phyloP scores from a whole-genome alignment of 2,888 invertebrate species.

The Gasteruption jaculator region DNA sequence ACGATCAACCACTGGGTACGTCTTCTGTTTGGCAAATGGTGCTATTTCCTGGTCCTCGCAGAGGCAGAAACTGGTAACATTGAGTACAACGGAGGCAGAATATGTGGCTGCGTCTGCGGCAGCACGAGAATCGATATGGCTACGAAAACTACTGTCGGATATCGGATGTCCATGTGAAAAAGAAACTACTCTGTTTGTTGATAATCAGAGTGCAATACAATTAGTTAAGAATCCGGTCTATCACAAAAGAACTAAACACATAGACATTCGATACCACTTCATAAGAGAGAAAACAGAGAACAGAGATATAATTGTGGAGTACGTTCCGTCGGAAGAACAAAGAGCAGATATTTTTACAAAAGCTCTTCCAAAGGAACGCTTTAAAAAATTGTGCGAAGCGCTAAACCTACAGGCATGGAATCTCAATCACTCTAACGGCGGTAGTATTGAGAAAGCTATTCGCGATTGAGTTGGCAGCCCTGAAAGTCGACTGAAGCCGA shows the following conservation, averaged over 20 bases:
- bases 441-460: conserved; percentile 18
- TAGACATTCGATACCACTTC: conserved; percentile 22
- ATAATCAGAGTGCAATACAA: conserved; percentile 21
- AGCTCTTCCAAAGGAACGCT: conserved; percentile 13
- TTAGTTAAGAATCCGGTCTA: conserved; percentile 22
- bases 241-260: conserved; percentile 27
- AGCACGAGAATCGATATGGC: conserved; percentile 27
- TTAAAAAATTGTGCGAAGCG: conserved; percentile 13
- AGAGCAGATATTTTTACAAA: conserved; percentile 25
- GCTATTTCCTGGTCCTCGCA: conserved; percentile 25
- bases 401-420: conserved; percentile 12
- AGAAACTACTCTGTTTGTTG: conserved; percentile 9
- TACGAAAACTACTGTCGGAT: conserved; percentile 23
- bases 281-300: conserved; percentile 18
- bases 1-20: conserved; percentile 26
- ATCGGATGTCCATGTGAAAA: conserved; percentile 13
- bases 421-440: conserved; percentile 18
- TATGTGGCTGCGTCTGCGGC: conserved; percentile 28
- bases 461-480: too few species aligned
- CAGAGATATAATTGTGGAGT: conserved; percentile 15
- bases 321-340: conserved; percentile 15
- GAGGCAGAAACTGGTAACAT: conserved; percentile 18
- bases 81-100: conserved; percentile 23
- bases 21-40: conserved; percentile 17
- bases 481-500: too few species aligned